A percentile compares a stretch with the other conserved stretches of the same genome.
Conservation (phyloP, 2,113 vertebrate species). For the Phylloscopus whistleri region DNA sequence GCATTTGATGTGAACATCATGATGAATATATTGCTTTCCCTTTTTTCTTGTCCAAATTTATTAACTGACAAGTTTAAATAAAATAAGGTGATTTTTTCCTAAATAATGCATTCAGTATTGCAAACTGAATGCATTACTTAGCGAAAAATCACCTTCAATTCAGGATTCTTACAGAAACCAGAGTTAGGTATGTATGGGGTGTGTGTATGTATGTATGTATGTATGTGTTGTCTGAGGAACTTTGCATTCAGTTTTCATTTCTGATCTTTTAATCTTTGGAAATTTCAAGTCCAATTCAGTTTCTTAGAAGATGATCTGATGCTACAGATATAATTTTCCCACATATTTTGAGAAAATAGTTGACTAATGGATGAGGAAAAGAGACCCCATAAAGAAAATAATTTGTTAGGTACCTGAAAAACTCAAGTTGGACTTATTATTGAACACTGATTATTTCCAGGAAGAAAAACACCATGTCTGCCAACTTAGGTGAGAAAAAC, state of each 20-base stretch:
- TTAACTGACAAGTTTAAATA: background rate
- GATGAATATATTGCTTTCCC: background rate
- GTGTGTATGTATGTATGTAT: background rate
- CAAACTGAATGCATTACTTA: background rate
- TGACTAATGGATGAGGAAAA: background rate
- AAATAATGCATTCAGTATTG: background rate
- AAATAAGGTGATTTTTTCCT: background rate
- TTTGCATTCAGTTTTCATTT: background rate
- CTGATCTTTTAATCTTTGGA: background rate
- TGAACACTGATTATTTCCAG: background rate
- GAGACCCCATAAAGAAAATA: background rate
- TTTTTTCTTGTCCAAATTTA: background rate
- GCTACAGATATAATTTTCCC: background rate
- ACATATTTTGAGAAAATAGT: background rate
- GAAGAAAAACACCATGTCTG: background rate
- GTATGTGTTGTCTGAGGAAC: background rate
- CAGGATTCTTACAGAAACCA: background rate
- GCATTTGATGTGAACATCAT: background rate
- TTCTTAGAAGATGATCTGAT: background rate
- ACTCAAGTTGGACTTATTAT: background rate
- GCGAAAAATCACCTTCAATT: background rate
- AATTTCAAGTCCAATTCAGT: background rate
- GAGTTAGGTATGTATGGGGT: background rate
- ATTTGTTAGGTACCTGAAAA: background rate
- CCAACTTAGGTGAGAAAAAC: background rate